These are phyloP conservation scores for Bibio marci DNA, from an alignment of 2,888 invertebrate genomes.

Conservation along the genomic window DNA sequence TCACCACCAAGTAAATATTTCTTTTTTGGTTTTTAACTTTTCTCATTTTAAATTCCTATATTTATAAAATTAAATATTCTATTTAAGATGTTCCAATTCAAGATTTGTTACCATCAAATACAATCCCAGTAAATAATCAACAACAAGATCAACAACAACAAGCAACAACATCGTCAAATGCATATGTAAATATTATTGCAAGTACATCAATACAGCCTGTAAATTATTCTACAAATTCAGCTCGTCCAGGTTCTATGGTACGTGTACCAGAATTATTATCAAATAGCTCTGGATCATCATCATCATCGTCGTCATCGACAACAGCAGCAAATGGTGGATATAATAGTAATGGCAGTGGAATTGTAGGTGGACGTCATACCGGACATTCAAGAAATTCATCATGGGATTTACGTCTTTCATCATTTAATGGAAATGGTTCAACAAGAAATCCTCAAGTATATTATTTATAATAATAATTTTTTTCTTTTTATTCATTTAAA, in stretches of 20 bases:
- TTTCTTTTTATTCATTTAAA: too few relatives aligned
- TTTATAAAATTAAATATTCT: background rate
- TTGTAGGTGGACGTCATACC: slow-evolving; percentile 13
- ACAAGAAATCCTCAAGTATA: slow-evolving; percentile 31
- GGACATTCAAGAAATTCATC: slow-evolving; percentile 69
- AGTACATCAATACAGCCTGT: background rate
- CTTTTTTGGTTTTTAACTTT: slow-evolving; percentile 10
- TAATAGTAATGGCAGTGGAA: too few relatives aligned
- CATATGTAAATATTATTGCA: background rate
- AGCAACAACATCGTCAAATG: slow-evolving; percentile 11
- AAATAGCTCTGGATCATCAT: background rate
- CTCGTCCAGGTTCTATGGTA: slow-evolving; percentile 28
- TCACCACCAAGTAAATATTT: slow-evolving; percentile 49
- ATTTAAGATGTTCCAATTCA: slow-evolving; percentile 34
- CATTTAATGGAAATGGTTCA: slow-evolving; percentile 8
- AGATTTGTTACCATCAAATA: slow-evolving; percentile 24
- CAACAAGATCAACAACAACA: slow-evolving; percentile 9
- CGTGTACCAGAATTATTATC: slow-evolving; percentile 23
- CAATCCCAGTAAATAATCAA: slow-evolving; percentile 13
- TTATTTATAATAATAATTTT: too few relatives aligned
- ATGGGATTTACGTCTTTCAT: slow-evolving; percentile 43
- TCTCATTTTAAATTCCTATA: slow-evolving; percentile 8
- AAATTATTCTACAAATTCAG: background rate
- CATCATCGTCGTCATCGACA: background rate
- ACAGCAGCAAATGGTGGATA: background rate